phyloP scores from a whole-genome alignment of 2,888 invertebrate species.

The Caenorhabditis sinica region DNA sequence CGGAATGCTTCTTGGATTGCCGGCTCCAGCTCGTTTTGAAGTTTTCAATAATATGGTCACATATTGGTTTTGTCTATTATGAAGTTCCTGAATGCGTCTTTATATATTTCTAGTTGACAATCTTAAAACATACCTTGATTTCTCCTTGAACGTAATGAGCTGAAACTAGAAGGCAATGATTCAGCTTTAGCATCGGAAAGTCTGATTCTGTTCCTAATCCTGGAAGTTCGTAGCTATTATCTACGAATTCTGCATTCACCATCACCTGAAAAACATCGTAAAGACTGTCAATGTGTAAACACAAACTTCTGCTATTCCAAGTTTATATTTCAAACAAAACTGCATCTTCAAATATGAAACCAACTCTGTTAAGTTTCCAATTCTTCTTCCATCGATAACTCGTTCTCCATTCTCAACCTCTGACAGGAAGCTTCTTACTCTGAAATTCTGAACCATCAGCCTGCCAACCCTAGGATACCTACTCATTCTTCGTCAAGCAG shows the following conservation, averaged over 20 bases:
- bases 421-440: conserved; percentile 25
- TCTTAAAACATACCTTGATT: conserved; percentile 1
- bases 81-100: conserved; percentile 36
- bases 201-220: conserved; percentile 36
- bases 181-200: conserved; percentile 36
- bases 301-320: conserved; percentile 45
- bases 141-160: conserved; percentile 55
- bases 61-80: conserved; percentile 32
- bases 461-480: background rate
- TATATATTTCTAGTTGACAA: too few relatives aligned
- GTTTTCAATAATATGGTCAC: conserved; percentile 34
- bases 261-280: conserved; percentile 4
- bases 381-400: conserved; percentile 45
- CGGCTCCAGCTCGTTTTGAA: conserved; percentile 25
- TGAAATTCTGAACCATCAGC: background rate
- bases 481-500: background rate
- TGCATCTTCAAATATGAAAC: conserved; percentile 45
- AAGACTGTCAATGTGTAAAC: background rate
- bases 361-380: conserved; percentile 43
- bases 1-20: conserved; percentile 46
- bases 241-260: conserved; percentile 44
- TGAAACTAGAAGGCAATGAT: conserved; percentile 33
- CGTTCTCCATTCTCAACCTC: conserved; percentile 31
- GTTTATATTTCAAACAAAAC: conserved; percentile 53
- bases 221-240: conserved; percentile 20